Evolutionary conservation across 2,113 vertebrate genomes (phyloP).

Genomic region (Petaurus breviceps): DNA sequence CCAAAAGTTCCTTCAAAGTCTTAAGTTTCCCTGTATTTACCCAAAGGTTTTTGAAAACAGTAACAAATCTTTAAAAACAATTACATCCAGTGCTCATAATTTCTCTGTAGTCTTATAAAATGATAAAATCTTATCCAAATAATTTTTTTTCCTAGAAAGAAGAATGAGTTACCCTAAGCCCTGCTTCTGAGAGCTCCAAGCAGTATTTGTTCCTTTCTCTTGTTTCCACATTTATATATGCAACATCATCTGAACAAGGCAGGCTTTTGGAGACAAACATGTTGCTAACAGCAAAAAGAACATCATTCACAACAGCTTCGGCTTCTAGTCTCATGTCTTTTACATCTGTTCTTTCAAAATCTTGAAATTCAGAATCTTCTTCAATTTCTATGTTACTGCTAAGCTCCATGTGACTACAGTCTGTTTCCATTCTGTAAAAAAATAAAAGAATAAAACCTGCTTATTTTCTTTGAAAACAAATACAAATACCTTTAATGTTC

Average conservation of each 20-base stretch:
- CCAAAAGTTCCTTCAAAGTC: neutral
- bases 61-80: neutral
- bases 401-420: constrained; percentile 89
- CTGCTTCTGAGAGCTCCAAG: constrained; percentile 95
- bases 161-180: constrained; percentile 89
- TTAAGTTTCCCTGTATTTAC: neutral
- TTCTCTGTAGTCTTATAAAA: constrained; percentile 16
- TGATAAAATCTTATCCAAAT: neutral
- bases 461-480: neutral
- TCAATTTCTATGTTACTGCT: constrained; percentile 84
- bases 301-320: constrained; percentile 95
- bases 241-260: constrained; percentile 90
- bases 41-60: constrained; percentile 33
- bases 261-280: constrained; percentile 95
- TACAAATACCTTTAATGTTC: neutral
- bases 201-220: constrained; percentile 93
- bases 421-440: constrained; percentile 91
- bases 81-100: neutral
- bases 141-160: neutral
- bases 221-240: constrained; percentile 96
- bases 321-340: constrained; percentile 98
- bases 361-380: constrained; percentile 84
- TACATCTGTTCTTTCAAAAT: constrained; percentile 88
- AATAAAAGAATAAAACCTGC: neutral
- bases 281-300: constrained; percentile 94